A percentile compares a stretch with the other conserved stretches of the same genome.
Evolutionary conservation across 2,888 invertebrate species (phyloP).

Genomic region (Tyria jacobaeae): DNA sequence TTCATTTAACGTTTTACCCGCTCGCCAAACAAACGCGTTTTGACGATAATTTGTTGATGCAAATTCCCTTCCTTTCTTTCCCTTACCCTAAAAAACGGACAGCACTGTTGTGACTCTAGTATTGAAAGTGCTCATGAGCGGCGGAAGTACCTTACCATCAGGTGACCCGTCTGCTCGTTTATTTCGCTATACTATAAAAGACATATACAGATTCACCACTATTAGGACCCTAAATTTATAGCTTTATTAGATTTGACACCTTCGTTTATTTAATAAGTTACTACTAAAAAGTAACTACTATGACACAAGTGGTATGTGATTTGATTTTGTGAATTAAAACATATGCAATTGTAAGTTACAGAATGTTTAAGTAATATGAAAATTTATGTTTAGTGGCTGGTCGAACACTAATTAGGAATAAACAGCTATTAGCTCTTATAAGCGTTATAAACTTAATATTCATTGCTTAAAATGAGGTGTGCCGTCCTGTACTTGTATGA

Average conservation of each 20-base stretch:
- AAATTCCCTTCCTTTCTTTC: too few relatives aligned
- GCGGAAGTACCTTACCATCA: too few relatives aligned
- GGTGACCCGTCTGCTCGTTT: too few relatives aligned
- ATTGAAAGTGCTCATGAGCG: too few relatives aligned
- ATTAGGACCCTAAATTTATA: background rate
- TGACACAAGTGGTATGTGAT: too few relatives aligned
- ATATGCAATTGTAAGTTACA: background rate
- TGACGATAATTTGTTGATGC: too few relatives aligned
- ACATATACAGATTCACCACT: too few relatives aligned
- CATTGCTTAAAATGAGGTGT: constrained; percentile 48
- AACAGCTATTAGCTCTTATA: constrained; percentile 51
- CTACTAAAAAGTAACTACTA: background rate
- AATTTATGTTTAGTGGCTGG: constrained; percentile 48
- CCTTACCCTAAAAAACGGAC: too few relatives aligned
- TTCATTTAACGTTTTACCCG: too few relatives aligned
- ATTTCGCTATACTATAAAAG: too few relatives aligned
- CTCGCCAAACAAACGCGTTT: too few relatives aligned
- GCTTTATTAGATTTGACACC: background rate
- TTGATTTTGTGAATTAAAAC: background rate
- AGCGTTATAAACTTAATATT: constrained; percentile 47
- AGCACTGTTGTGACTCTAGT: too few relatives aligned
- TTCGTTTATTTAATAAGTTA: background rate
- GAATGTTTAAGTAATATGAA: constrained; percentile 23
- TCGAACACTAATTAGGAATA: constrained; percentile 49
- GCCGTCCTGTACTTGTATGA: constrained; percentile 30